phyloP scores from a whole-genome alignment of 2,113 vertebrate species.

The Pantherophis guttatus region DNA sequence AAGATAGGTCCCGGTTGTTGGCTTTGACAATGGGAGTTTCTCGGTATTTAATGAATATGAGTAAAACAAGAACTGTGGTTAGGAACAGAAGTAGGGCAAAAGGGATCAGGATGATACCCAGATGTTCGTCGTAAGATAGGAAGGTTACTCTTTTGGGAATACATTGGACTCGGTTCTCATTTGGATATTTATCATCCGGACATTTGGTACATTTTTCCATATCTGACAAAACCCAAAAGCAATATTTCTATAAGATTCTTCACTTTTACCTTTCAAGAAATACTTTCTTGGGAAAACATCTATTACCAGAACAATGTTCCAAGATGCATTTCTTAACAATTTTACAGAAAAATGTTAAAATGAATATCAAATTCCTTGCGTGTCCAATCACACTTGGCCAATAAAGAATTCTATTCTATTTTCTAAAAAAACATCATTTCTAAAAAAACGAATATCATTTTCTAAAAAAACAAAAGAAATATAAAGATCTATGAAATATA shows the following conservation, averaged over 20 bases:
- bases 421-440: no score
- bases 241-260: background rate
- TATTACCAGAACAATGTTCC: background rate
- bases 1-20: background rate
- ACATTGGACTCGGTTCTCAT: background rate
- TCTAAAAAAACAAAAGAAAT: background rate
- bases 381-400: no score
- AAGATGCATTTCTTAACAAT: background rate
- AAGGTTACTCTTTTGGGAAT: background rate
- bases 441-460: background rate
- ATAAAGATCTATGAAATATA: background rate
- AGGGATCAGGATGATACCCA: background rate
- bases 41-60: background rate
- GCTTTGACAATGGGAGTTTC: background rate
- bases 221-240: background rate
- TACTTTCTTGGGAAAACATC: background rate
- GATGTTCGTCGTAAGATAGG: background rate
- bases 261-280: background rate
- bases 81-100: background rate
- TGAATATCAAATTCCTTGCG: background rate
- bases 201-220: background rate
- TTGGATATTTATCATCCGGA: background rate
- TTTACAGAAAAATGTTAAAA: background rate
- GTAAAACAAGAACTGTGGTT: background rate
- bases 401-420: no score